Base-by-base conservation (phyloP, 2,888 invertebrate species). In the Dysmachus trigonus region DNA sequence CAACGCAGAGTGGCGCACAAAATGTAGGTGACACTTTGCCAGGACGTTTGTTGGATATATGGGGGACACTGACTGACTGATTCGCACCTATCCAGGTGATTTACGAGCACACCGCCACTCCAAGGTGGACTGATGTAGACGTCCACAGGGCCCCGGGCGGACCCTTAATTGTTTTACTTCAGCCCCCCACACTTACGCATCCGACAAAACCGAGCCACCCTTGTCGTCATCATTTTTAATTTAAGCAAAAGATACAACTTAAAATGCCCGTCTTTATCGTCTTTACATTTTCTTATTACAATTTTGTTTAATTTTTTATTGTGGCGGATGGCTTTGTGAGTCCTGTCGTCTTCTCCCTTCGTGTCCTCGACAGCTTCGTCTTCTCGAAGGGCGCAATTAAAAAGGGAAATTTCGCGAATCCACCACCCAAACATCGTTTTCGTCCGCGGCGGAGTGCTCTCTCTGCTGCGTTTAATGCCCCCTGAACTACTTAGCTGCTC, bases 11-110 rank as follows among this genome's bases (percentile, higher is more conserved):
- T 79, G 79, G 79, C 47, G 51, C 62, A 47, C 41, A 82, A 82
- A 82, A 62, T 62, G 62, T 82, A 71, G 82, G 82, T 71, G 82
- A 82, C 82, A 82, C 31, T 82, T 62, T 62, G 41, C 41, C 22
- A 7, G 71, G 82, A 82, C 82, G 27, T 82, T 53, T 82, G 62
- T 18, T 47, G 35, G 71, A 82, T 31, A 35, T 35, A 82, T 35
- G 35, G 82, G 47, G 81, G 81, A 73, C 82, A 81, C 72, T 86
- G 86, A 62, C 73, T 77, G 77, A 86, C 81, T 81, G 86, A 86
- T 86, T 86, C 82, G 73, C 81, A 86, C 86, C 86, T 86, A 86
- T 86, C 82, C 47, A 73, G 51, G 74, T 86, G 86, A 86, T 86
- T 86, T 86, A 86, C 51, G 81, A 81, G 76, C 41, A 22, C 47